These are phyloP conservation scores for Maconellicoccus hirsutus DNA, from an alignment of 1,140 invertebrate genomes.

Conservation along the genomic window DNA sequence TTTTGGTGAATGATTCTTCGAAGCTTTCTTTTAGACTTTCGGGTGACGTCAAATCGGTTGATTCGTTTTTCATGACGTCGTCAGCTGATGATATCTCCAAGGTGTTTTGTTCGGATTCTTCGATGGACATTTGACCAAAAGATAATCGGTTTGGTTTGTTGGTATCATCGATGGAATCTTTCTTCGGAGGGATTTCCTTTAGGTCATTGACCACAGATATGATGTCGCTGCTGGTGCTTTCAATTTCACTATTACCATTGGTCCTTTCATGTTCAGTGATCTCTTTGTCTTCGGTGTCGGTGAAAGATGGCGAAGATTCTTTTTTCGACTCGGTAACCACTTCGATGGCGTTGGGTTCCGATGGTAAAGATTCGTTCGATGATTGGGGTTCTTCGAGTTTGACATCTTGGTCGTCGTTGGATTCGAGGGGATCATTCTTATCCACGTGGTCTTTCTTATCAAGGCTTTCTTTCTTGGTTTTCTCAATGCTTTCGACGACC, in stretches of 20 bases:
- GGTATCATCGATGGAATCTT: background rate
- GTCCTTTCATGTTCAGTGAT: background rate
- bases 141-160: background rate
- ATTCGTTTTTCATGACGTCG: slow-evolving; percentile 13
- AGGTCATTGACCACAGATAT: background rate
- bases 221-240: slow-evolving; percentile 9
- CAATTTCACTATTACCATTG: slow-evolving; percentile 1
- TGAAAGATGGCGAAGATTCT: background rate
- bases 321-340: background rate
- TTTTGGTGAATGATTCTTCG: background rate
- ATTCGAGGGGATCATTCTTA: background rate
- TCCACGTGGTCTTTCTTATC: background rate
- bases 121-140: background rate
- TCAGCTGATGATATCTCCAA: slow-evolving; percentile 13
- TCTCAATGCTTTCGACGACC: background rate
- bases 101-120: slow-evolving; percentile 16
- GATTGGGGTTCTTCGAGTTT: background rate
- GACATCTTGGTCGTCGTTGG: background rate
- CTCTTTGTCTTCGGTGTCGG: background rate
- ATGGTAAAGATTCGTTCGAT: background rate
- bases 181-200: background rate
- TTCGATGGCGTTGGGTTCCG: background rate
- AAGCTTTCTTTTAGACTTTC: background rate
- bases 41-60: slow-evolving; percentile 1
- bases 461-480: background rate